These are phyloP conservation scores for Cenopis cana DNA, from an alignment of 2,888 invertebrate genomes.

Conservation along the genomic window DNA sequence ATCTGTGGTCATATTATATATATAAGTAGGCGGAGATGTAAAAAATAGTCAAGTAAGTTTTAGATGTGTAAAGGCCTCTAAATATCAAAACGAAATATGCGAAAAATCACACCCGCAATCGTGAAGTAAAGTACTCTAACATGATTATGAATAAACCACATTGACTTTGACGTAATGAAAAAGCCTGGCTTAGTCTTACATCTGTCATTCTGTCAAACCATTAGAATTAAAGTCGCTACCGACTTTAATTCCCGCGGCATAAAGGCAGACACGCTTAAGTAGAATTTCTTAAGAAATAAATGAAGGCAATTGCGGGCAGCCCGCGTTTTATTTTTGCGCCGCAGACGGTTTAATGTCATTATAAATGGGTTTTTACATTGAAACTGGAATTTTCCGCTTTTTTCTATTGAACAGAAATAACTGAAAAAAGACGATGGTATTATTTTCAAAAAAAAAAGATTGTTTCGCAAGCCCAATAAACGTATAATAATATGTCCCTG, in stretches of 20 bases:
- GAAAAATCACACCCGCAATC: too few relatives aligned
- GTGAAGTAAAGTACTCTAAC: too few relatives aligned
- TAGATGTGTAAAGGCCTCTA: too few relatives aligned
- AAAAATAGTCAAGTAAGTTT: too few relatives aligned
- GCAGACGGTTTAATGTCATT: conserved; percentile 55
- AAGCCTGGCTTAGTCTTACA: conserved; percentile 23
- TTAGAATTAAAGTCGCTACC: conserved; percentile 29
- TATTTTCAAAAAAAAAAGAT: not conserved
- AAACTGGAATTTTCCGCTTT: conserved; percentile 48
- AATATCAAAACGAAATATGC: too few relatives aligned
- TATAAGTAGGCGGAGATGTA: too few relatives aligned
- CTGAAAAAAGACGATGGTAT: not conserved
- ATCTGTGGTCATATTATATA: too few relatives aligned
- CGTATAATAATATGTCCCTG: too few relatives aligned
- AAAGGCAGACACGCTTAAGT: conserved; percentile 49
- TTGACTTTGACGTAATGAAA: not conserved
- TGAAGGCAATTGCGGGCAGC: conserved; percentile 59
- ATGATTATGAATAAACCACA: too few relatives aligned
- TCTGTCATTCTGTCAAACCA: conserved; percentile 38
- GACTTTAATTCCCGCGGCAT: conserved; percentile 50
- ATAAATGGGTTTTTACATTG: conserved; percentile 57
- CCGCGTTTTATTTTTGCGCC: conserved; percentile 54
- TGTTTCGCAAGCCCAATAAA: too few relatives aligned
- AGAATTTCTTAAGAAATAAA: conserved; percentile 60
- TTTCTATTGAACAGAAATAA: not conserved